These are phyloP conservation scores for Montipora capitata DNA, from an alignment of 92 coral and sea anemone genomes.

Conservation along the genomic window DNA sequence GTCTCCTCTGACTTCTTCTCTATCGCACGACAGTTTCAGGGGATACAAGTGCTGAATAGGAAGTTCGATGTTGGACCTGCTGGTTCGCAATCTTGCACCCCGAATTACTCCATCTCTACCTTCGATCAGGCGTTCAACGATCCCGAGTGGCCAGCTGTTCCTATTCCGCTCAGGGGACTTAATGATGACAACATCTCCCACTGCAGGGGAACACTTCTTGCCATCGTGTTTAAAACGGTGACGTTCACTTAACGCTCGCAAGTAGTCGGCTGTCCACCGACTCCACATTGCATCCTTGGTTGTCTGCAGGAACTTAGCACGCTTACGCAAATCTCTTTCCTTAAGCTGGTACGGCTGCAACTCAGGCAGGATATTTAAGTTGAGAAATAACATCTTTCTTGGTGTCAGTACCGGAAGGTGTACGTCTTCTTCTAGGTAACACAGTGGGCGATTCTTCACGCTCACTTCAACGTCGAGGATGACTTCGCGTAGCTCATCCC, in stretches of 20 bases:
- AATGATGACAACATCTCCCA: no score
- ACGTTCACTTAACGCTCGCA: slow-evolving; percentile 49
- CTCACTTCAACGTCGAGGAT: slow-evolving; percentile 41
- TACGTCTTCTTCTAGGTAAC: slow-evolving; percentile 10
- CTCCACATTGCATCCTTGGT: slow-evolving; percentile 56
- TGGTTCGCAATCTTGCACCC: background rate
- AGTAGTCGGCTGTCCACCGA: slow-evolving; percentile 42
- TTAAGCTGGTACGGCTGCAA: background rate
- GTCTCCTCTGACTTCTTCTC: background rate
- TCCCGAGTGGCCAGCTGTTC: background rate
- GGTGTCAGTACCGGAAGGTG: slow-evolving; percentile 8
- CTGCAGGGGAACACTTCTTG: background rate
- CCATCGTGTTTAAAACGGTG: slow-evolving; percentile 35
- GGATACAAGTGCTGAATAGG: no score
- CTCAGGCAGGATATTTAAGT: background rate
- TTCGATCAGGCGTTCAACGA: background rate
- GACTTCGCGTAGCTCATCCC: background rate
- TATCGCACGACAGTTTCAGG: no score
- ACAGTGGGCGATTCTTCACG: slow-evolving; percentile 45
- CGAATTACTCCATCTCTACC: slow-evolving; percentile 21
- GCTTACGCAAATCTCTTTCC: slow-evolving; percentile 13
- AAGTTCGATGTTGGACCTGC: background rate
- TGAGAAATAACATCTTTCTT: slow-evolving; percentile 32
- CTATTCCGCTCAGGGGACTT: no score
- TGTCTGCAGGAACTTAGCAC: slow-evolving; percentile 41